Evolutionary conservation across 2,797 vertebrate species (phyloP).

Genomic region (Xenopus petersii): DNA sequence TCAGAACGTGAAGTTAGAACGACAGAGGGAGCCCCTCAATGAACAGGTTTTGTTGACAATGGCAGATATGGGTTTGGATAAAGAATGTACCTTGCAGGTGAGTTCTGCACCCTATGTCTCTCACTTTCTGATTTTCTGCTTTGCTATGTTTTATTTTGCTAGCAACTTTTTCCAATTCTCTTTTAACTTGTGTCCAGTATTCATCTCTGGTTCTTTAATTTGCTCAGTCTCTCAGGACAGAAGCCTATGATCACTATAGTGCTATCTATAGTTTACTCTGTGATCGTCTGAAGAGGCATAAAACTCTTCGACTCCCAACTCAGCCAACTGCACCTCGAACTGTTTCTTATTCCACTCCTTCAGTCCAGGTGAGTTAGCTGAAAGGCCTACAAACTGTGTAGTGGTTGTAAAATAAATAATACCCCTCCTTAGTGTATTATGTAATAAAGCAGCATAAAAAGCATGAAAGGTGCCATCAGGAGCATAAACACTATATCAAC

Average conservation of each 20-base stretch:
- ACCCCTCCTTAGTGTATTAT: no score
- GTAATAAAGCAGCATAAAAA: no score
- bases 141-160: no score
- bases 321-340: constrained; percentile 77
- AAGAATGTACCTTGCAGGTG: constrained; percentile 91
- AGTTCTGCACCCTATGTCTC: background rate
- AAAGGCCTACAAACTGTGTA: background rate
- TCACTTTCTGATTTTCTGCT: background rate
- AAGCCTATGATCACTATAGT: constrained; percentile 97
- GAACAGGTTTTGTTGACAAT: constrained; percentile 92
- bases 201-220: constrained; percentile 17
- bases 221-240: constrained; percentile 83
- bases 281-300: constrained; percentile 90
- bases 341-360: constrained; percentile 73
- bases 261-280: constrained; percentile 97
- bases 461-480: no score
- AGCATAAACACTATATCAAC: no score
- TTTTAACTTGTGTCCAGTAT: background rate
- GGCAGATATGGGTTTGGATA: constrained; percentile 92
- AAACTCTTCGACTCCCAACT: constrained; percentile 79
- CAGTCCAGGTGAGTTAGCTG: constrained; percentile 75
- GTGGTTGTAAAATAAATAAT: no score
- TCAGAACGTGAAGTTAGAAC: constrained; percentile 87
- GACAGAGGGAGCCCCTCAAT: constrained; percentile 86
- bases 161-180: no score